phyloP scores from a whole-genome alignment of 2,797 vertebrate species.

The Dermochelys coriacea region DNA sequence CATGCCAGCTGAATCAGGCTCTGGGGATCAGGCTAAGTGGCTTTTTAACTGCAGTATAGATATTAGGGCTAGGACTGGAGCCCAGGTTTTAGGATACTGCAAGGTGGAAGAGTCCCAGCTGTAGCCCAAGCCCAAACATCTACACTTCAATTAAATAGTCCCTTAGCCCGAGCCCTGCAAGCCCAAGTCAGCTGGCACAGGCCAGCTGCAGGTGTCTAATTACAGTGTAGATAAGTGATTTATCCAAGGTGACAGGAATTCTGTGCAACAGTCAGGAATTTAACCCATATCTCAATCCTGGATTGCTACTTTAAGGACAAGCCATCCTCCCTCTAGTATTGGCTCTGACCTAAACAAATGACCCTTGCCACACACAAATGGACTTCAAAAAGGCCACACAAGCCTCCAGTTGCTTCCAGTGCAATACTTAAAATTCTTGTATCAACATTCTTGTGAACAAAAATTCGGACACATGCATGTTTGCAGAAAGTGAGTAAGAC shows the following conservation, averaged over 20 bases:
- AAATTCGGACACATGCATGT: neutral
- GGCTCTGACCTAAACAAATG: neutral
- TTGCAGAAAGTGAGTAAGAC: neutral
- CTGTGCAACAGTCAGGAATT: neutral
- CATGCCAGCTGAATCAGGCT: too few species aligned
- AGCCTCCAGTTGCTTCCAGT: neutral
- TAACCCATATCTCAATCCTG: neutral
- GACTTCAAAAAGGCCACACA: neutral
- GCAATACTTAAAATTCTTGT: neutral
- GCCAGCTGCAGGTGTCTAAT: too few species aligned
- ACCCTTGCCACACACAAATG: neutral
- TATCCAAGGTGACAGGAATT: neutral
- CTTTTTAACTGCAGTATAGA: too few species aligned
- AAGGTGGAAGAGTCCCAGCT: too few species aligned
- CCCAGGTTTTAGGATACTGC: too few species aligned
- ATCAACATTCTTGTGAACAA: neutral
- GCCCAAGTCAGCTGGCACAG: too few species aligned
- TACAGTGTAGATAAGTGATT: neutral
- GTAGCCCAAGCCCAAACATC: too few species aligned
- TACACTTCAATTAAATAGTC: too few species aligned
- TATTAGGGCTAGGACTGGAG: too few species aligned
- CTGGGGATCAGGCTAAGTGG: too few species aligned
- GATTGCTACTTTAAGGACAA: neutral
- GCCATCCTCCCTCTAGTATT: neutral
- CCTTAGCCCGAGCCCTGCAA: too few species aligned